Evolutionary conservation across 2,888 invertebrate species (phyloP).

Genomic region (Aphelenchoides bicaudatus): DNA sequence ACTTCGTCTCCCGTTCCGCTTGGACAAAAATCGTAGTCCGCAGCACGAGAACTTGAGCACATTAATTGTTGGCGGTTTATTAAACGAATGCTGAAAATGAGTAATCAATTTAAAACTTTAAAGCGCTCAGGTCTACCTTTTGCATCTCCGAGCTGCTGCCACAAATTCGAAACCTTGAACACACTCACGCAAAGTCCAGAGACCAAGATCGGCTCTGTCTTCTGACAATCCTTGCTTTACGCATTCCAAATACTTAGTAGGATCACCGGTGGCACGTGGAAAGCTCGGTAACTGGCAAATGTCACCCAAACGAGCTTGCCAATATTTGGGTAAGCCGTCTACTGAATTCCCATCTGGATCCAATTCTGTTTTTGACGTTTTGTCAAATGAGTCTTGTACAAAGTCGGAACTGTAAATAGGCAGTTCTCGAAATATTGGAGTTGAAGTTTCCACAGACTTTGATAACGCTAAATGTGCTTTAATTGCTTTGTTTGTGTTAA

Average conservation of each 20-base stretch:
- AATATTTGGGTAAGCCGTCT: constrained; percentile 55
- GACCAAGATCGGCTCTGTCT: constrained; percentile 58
- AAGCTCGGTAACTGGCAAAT: constrained; percentile 57
- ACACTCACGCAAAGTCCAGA: constrained; percentile 58
- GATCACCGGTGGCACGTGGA: constrained; percentile 54
- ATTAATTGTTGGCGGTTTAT: constrained; percentile 53
- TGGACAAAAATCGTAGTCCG: constrained; percentile 56
- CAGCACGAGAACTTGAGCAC: constrained; percentile 51
- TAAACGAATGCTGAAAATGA: constrained; percentile 46
- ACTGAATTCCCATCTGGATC: no score
- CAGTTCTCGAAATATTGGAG: no score
- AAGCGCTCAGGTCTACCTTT: no score
- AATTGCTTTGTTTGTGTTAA: no score
- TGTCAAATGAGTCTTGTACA: no score
- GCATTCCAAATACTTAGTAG: constrained; percentile 56
- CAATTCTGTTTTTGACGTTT: no score
- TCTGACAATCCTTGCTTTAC: constrained; percentile 47
- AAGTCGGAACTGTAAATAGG: no score
- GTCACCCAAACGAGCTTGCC: constrained; percentile 58
- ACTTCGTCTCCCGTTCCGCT: constrained; percentile 18
- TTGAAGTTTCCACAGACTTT: no score
- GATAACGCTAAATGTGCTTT: no score
- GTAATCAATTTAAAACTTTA: no score
- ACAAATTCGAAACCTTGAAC: constrained; percentile 57
- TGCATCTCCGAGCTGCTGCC: constrained; percentile 52